These are phyloP conservation scores for Musca vetustissima DNA, from an alignment of 1,140 invertebrate species.

Conservation along the genomic window DNA sequence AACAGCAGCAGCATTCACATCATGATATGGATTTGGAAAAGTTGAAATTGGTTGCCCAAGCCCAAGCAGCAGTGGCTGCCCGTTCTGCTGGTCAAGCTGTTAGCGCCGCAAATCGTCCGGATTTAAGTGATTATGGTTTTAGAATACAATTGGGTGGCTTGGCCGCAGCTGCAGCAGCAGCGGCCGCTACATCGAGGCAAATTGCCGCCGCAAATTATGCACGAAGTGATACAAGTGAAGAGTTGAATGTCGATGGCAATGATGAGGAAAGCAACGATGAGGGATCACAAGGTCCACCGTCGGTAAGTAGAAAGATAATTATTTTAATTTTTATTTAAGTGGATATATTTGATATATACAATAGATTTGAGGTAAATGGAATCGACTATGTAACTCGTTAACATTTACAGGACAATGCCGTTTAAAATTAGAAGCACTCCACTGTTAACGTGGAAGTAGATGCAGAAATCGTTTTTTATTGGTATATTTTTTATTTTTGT, in stretches of 20 bases:
- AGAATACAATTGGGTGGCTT: constrained; percentile 55
- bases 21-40: constrained; percentile 52
- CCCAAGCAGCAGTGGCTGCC: constrained; percentile 37
- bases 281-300: constrained; percentile 49
- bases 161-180: constrained; percentile 49
- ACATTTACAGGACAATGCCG: too few relatives aligned
- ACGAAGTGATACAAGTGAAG: constrained; percentile 54
- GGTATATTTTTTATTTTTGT: too few relatives aligned
- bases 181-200: constrained; percentile 49
- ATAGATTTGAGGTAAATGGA: too few relatives aligned
- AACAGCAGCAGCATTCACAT: constrained; percentile 21
- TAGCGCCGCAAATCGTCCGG: constrained; percentile 38
- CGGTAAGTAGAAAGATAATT: constrained; percentile 41
- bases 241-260: constrained; percentile 53
- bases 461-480: too few relatives aligned
- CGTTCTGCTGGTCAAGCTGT: not conserved
- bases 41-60: constrained; percentile 51
- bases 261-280: constrained; percentile 51
- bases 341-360: too few relatives aligned
- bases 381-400: too few relatives aligned
- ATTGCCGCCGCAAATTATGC: constrained; percentile 53
- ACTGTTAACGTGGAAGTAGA: too few relatives aligned
- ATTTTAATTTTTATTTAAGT: too few relatives aligned
- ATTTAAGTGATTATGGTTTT: constrained; percentile 54
- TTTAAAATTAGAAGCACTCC: too few relatives aligned